phyloP scores from a whole-genome alignment of 2,113 vertebrate species.

The Clarias macrocephalus region DNA sequence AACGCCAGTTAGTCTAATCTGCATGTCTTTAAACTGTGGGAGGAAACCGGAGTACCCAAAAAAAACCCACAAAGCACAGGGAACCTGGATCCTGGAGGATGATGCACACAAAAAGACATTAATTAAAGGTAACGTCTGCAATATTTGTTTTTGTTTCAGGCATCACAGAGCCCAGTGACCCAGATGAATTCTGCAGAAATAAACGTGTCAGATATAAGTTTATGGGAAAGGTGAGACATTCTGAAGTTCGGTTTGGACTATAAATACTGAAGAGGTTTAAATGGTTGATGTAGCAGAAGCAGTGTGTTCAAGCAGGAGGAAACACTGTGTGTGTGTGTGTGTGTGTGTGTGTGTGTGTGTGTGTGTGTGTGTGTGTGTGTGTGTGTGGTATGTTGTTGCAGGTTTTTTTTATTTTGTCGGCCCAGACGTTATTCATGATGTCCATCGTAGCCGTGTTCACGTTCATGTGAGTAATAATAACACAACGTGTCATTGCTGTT shows the following conservation, averaged over 20 bases:
- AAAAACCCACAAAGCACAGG: too few relatives aligned
- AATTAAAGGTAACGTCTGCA: not conserved
- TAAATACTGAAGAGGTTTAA: not conserved
- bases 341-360: not conserved
- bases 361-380: not conserved
- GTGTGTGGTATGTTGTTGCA: conserved; percentile 58
- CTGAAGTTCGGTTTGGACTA: not conserved
- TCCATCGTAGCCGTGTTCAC: conserved; percentile 85
- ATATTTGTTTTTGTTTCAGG: conserved; percentile 45
- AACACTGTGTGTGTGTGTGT: conserved; percentile 5
- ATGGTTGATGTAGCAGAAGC: not conserved
- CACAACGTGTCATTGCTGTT: not conserved
- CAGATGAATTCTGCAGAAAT: conserved; percentile 75
- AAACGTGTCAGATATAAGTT: conserved; percentile 81
- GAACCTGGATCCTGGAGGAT: too few relatives aligned
- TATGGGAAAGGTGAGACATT: conserved; percentile 80
- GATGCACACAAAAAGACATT: not conserved
- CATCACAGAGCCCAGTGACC: too few relatives aligned
- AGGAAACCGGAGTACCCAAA: too few relatives aligned
- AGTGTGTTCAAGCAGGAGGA: not conserved
- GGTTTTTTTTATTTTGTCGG: conserved; percentile 88
- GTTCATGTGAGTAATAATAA: conserved; percentile 71
- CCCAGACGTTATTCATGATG: conserved; percentile 83
- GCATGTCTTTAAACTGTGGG: too few relatives aligned
- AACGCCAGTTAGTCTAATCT: too few relatives aligned